Evolutionary conservation across 1,140 invertebrate species (phyloP), one percentile per base, ranked within the genome.

Genomic region (Hirudo medicinalis): DNA sequence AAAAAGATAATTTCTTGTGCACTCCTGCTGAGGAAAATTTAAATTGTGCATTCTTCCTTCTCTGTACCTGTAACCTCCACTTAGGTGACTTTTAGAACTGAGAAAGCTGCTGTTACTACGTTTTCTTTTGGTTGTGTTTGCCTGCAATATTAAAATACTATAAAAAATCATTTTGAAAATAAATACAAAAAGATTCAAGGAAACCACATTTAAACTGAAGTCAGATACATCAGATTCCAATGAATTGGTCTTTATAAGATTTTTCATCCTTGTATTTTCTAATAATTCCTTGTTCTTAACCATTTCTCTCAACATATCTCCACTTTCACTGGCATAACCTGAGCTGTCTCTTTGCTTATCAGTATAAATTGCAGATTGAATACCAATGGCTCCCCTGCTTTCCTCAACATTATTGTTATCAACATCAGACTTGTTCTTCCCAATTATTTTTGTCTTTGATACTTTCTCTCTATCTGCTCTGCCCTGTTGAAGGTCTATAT

Each of bases 11-110:
- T 90, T 92, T 75, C 91, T 63, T 25, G 57, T 25, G 29, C 57
- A 63, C 20, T 63, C 57, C 57, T 63, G 57, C 57, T 63, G 57
- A 25, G 77, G 76, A 57, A 76, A 90, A 89, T 88, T 87, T 0
- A 91, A 91, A 70, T 88, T 89, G 29, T 94, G 88, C 73, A 94
- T 86, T 77, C 89, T 89, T 25, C 91, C 91, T 13, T 89, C 90
- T 72, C 91, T 90, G 78, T 94, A 94, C 5, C 91, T 85, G 77
- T 92, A 91, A 20, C 90, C 91, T 36, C 89, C 88, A 77, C 89
- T 92, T 29, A 94, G 79, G 0, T 90, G 91, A 40, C 91, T 93
- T 82, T 95, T 95, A 72, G 89, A 91, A 5, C 92, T 95, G 88
- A 91, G 79, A 13, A 77, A 71, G 71, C 78, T 78, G 9, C 77